phyloP scores from a whole-genome alignment of 1,140 invertebrate species.

The Drosophila erecta region DNA sequence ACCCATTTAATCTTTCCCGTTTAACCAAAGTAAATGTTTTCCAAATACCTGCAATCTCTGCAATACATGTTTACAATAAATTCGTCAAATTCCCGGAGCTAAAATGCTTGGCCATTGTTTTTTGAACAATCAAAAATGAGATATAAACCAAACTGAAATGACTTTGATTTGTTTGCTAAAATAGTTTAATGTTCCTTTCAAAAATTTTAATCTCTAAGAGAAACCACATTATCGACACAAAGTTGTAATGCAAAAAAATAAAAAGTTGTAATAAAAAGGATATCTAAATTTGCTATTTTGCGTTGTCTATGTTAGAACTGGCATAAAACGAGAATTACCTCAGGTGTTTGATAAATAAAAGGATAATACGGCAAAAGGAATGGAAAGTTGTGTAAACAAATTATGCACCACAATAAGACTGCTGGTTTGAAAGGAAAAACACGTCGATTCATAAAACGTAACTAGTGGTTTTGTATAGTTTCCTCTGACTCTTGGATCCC shows the following conservation, averaged over 20 bases:
- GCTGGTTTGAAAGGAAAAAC: no score
- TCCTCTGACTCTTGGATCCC: background rate
- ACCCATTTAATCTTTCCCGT: background rate
- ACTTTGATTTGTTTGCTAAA: background rate
- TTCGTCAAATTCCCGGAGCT: background rate
- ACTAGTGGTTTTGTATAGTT: background rate
- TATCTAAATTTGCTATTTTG: no score
- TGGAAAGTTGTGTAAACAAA: no score
- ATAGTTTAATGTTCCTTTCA: background rate
- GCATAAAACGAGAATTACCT: no score
- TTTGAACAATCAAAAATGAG: background rate
- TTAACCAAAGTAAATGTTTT: background rate
- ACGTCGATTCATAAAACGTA: no score
- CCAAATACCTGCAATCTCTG: background rate
- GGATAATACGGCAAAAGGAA: no score
- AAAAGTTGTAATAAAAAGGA: no score
- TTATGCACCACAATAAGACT: no score
- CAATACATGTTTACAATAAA: slow-evolving; percentile 2
- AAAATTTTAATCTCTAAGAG: background rate
- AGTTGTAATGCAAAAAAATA: no score
- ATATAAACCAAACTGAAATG: background rate
- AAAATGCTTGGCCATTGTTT: background rate
- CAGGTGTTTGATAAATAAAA: no score
- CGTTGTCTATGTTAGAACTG: no score
- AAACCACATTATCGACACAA: no score